Evolutionary conservation across 30 jellyfish, hydroid and myxozoan species (phyloP).

Genomic region (Phacellophora camtschatica): DNA sequence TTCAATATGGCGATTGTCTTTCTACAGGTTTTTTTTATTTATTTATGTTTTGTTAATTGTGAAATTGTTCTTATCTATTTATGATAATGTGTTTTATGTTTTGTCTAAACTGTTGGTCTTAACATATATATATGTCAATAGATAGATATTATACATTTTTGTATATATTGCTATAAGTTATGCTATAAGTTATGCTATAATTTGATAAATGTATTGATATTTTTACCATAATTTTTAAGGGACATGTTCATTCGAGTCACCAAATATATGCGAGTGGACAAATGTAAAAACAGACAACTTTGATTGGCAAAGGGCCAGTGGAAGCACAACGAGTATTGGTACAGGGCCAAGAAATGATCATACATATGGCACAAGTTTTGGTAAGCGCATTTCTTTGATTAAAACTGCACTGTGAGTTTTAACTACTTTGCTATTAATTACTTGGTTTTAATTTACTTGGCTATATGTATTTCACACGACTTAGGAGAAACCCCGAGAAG

Average conservation of each 20-base stretch:
- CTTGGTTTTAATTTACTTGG: too few species aligned
- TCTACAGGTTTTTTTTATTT: conserved; percentile 91
- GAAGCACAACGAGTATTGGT: conserved; percentile 72
- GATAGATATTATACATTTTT: too few species aligned
- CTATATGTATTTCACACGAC: too few species aligned
- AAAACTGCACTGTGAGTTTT: not conserved
- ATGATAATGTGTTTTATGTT: too few species aligned
- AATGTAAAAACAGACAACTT: conserved; percentile 70
- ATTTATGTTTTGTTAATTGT: too few species aligned
- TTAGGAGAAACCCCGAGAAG: too few species aligned
- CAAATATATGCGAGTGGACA: conserved; percentile 83
- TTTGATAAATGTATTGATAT: too few species aligned
- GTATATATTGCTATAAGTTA: too few species aligned
- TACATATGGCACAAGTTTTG: conserved; percentile 89
- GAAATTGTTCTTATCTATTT: too few species aligned
- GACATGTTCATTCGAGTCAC: conserved; percentile 91
- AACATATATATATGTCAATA: too few species aligned
- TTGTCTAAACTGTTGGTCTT: too few species aligned
- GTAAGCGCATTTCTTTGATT: conserved; percentile 12
- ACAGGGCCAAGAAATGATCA: conserved; percentile 96
- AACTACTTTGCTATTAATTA: not conserved
- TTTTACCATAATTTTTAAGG: conserved; percentile 48
- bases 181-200: too few species aligned
- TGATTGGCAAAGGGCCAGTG: conserved; percentile 86
- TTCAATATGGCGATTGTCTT: conserved; percentile 87